Base-by-base conservation (phyloP, 2,888 invertebrate genomes). In the Philopedon plagiatum region DNA sequence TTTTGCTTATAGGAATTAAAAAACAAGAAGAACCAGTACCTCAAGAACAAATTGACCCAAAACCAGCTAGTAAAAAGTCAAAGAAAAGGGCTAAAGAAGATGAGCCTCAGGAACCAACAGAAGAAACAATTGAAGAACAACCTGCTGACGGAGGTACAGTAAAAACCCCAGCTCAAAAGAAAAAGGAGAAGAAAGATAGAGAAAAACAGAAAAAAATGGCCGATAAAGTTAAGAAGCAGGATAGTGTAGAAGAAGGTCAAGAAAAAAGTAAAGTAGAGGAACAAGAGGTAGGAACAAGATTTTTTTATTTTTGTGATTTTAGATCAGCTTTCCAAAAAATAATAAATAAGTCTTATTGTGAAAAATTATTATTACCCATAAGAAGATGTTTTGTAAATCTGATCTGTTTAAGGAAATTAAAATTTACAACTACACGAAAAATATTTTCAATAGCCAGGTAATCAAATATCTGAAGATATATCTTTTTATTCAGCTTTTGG, bases 141-240 rank as follows among this genome's bases (percentile, higher is more conserved):
- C 2, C 34, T 56, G 39, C 18, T 44, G 46, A 46, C 29, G 37
- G n/a, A 15, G 81, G 87, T 34, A 91, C 92, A 0, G 88, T 94
- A 11, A 94, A 95, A 86, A 90, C 93, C 11, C 93, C 94, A 3
- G 94, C 95, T 1, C 94, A 95, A 82, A 96, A 96, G 86, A 95
- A 94, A 81, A 95, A 95, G 80, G 95, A 95, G 79, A 96, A 95
- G 80, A 95, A 94, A 79, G 94, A 95, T 84, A 89, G 93, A 13
- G 93, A 93, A 80, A 92, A 91, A 78, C 90, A 91, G 78, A 94
- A 94, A 81, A 92, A 93, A 78, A 86, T 89, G 78, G 92, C 92
- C 70, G 15, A 4, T 21, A 79, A 76, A 61, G 89, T 91, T 39
- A 92, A 91, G 80, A 78, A 76, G 61, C 74, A 72, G 70, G 80